Base-by-base conservation (phyloP, 2,888 invertebrate genomes). In the Heterodera filipjevi region DNA sequence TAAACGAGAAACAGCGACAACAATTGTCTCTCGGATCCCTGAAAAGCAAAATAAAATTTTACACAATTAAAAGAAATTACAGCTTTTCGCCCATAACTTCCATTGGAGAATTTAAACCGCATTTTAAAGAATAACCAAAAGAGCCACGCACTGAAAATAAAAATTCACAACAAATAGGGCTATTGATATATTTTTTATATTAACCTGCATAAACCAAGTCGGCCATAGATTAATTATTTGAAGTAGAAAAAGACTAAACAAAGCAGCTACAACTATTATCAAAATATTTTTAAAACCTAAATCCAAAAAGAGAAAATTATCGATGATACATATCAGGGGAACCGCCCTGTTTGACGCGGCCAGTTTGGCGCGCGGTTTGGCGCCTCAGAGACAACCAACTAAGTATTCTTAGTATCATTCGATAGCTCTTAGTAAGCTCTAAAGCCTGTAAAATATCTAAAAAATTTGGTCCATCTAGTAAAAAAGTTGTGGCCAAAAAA, bases 1-100 rank as follows among this genome's bases (percentile, higher is more conserved):
- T 86, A 82, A 83, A 88, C 71, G 83, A 81, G 76, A 88, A 83
- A 59, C 83, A 82, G 33, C 88, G 86, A 82, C 86, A 86, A 30
- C 82, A 79, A 71, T 79, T 80, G 22, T 84, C 81, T 77, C 84
- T 84, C 35, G 86, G 84, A 66, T 81, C 80, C 44, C 86, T 87
- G 71, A 32, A 32, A 66, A 76, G 10, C 2, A 53, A 73, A 73
- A 49, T 22, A 74, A 19, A 64, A 12, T 30, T 27, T 39, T 73
- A 73, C 10, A 2, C 3, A 27, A 22, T 35, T 33, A 39, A 44
- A 32, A 66, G n/a, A 32, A 33, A 76, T 27, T 44, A 76, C 77
- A 78, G 59, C 14, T 49, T 53, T 30, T 75, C 74, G n/a, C 75
- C 46, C 30, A 39, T 33, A n/a, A 78, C 53, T 59, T 78, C 59